These are phyloP conservation scores for Actinernus sp. DNA, from an alignment of 92 coral and sea anemone genomes.

Conservation along the genomic window DNA sequence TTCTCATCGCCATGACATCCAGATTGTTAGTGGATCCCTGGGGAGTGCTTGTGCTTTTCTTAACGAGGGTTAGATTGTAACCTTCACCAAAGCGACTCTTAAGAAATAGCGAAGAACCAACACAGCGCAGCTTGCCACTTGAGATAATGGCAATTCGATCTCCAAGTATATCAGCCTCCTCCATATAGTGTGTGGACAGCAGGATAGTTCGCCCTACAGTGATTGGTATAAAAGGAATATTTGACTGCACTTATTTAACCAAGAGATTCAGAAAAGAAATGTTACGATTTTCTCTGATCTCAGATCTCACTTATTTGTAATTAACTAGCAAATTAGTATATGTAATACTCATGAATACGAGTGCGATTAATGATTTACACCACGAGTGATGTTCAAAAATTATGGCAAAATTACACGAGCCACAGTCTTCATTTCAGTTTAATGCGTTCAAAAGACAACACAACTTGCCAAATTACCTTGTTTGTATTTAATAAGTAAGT, in stretches of 20 bases:
- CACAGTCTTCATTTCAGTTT: no score
- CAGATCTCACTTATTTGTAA: background rate
- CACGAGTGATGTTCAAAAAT: no score
- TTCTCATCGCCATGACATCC: constrained; percentile 5
- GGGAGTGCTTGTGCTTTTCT: constrained; percentile 70
- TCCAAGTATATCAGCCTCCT: constrained; percentile 98
- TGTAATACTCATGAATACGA: no score
- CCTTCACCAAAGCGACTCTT: constrained; percentile 98
- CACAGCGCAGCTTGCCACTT: constrained; percentile 95
- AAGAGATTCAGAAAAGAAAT: no score
- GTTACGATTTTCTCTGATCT: background rate
- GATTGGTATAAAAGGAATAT: background rate
- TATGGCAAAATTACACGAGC: no score
- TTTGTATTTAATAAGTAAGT: constrained; percentile 92
- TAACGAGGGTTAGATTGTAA: constrained; percentile 90
- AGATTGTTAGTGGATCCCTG: constrained; percentile 59
- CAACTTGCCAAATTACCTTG: constrained; percentile 75
- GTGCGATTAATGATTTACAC: no score
- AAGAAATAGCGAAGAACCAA: constrained; percentile 94
- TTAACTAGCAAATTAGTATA: background rate
- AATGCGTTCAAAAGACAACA: no score
- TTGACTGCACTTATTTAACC: background rate
- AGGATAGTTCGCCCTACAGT: constrained; percentile 95
- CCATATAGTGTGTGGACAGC: constrained; percentile 98
- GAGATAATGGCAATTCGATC: constrained; percentile 97